Conservation (phyloP, 2,113 vertebrate genomes). For the Tiliqua scincoides region DNA sequence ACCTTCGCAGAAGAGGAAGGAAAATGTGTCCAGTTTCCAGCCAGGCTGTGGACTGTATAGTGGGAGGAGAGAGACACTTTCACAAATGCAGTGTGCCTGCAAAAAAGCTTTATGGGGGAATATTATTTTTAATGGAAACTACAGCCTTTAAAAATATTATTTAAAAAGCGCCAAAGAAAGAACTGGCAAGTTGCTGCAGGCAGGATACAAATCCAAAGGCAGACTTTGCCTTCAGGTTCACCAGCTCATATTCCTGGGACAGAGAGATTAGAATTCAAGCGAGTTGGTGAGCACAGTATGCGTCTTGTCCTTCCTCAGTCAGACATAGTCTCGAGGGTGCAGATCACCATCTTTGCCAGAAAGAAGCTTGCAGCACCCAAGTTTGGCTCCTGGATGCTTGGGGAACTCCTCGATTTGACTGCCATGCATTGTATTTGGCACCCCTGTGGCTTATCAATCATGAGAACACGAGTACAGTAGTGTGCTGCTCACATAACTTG, state of each 20-base stretch:
- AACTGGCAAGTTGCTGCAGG: neutral
- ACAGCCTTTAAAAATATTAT: neutral
- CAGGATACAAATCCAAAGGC: neutral
- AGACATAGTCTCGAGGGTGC: neutral
- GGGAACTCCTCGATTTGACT: too few species aligned
- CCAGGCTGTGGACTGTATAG: neutral
- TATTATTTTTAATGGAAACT: neutral
- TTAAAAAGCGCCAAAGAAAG: neutral
- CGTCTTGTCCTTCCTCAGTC: neutral
- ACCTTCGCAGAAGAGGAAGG: neutral
- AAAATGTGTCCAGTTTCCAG: neutral
- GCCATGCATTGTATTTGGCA: too few species aligned
- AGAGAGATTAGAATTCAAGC: neutral
- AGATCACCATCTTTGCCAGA: neutral
- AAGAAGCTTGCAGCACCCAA: too few species aligned
- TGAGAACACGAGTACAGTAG: too few species aligned
- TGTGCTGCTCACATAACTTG: too few species aligned
- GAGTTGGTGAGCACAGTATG: neutral
- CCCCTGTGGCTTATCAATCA: too few species aligned
- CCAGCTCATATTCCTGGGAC: neutral
- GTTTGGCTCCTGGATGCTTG: neutral
- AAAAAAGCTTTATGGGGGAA: neutral
- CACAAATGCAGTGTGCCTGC: too few species aligned
- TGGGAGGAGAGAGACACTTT: neutral
- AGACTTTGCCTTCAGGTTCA: neutral